Evolutionary conservation across 2,797 vertebrate genomes (phyloP).

Genomic region (Remorina albescens): DNA sequence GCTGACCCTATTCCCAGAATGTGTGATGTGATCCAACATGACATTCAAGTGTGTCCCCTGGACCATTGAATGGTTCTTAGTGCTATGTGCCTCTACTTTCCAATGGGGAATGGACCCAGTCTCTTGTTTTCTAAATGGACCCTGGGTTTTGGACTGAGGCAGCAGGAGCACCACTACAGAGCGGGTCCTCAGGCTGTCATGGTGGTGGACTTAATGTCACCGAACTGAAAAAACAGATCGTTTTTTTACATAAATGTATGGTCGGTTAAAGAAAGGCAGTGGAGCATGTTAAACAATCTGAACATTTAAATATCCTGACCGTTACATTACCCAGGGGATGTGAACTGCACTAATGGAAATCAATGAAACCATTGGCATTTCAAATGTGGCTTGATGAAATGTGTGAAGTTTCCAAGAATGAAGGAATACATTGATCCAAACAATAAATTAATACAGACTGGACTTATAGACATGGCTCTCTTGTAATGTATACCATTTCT

Average conservation of each 20-base stretch:
- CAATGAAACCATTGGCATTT: constrained; percentile 81
- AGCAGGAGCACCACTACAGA: constrained; percentile 23
- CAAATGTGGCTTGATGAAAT: constrained; percentile 79
- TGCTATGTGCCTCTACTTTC: constrained; percentile 41
- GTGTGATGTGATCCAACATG: constrained; percentile 79
- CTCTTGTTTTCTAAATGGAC: constrained; percentile 61
- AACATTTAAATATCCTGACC: constrained; percentile 65
- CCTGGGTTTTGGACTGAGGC: constrained; percentile 30
- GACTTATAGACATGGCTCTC: constrained; percentile 33
- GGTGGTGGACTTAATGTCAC: constrained; percentile 46
- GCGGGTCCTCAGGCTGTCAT: constrained; percentile 22
- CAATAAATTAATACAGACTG: constrained; percentile 29
- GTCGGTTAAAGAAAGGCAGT: constrained; percentile 35
- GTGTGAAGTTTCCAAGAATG: constrained; percentile 73
- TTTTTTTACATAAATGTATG: constrained; percentile 12
- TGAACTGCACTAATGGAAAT: constrained; percentile 79
- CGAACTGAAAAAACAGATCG: constrained; percentile 32
- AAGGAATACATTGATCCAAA: constrained; percentile 68
- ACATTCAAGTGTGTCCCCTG: constrained; percentile 77
- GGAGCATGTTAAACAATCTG: constrained; percentile 62
- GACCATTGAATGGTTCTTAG: constrained; percentile 66
- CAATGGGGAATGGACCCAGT: constrained; percentile 46
- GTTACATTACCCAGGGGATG: constrained; percentile 54
- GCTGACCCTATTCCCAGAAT: constrained; percentile 75
- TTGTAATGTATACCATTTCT: constrained; percentile 22